A percentile compares a stretch with the other conserved stretches of the same genome.
These are phyloP conservation scores for Listronotus bonariensis DNA, from an alignment of 1,140 invertebrate species.

Conservation along the genomic window DNA sequence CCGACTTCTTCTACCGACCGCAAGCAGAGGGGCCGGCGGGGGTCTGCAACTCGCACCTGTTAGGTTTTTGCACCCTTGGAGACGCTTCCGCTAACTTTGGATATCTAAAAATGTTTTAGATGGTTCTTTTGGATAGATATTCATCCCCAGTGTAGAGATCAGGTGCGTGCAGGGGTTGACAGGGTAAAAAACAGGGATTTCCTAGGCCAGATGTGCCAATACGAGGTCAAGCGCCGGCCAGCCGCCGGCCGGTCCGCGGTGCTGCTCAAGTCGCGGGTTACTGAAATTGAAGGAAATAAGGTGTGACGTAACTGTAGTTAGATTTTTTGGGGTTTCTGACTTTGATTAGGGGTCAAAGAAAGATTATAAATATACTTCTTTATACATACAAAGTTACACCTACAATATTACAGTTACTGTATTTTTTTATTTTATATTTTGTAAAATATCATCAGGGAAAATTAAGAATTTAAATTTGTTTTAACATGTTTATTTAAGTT, in stretches of 20 bases:
- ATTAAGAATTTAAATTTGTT: no score
- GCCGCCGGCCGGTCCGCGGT: slow-evolving; percentile 14
- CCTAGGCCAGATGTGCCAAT: slow-evolving; percentile 27
- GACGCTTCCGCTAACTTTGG: neutral
- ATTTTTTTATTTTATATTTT: no score
- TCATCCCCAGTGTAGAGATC: slow-evolving; percentile 2
- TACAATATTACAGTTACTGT: neutral
- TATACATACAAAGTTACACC: neutral
- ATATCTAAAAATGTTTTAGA: neutral
- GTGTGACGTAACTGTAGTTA: slow-evolving; percentile 28
- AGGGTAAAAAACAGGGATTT: slow-evolving; percentile 22
- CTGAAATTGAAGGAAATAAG: slow-evolving; percentile 31
- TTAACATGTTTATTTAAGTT: no score
- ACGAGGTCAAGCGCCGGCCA: slow-evolving; percentile 33
- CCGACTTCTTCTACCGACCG: slow-evolving; percentile 42
- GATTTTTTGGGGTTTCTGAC: slow-evolving; percentile 17
- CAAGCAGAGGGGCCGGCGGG: slow-evolving; percentile 29
- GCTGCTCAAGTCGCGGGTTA: slow-evolving; percentile 12
- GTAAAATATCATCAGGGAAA: no score
- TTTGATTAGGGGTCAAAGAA: neutral
- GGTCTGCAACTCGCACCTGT: slow-evolving; percentile 49
- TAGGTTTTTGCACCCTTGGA: slow-evolving; percentile 46
- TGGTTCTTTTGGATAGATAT: neutral
- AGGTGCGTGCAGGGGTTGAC: neutral
- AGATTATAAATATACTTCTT: neutral